Conservation (phyloP, 2,797 vertebrate species). For the Mormyrus hasselquistii region DNA sequence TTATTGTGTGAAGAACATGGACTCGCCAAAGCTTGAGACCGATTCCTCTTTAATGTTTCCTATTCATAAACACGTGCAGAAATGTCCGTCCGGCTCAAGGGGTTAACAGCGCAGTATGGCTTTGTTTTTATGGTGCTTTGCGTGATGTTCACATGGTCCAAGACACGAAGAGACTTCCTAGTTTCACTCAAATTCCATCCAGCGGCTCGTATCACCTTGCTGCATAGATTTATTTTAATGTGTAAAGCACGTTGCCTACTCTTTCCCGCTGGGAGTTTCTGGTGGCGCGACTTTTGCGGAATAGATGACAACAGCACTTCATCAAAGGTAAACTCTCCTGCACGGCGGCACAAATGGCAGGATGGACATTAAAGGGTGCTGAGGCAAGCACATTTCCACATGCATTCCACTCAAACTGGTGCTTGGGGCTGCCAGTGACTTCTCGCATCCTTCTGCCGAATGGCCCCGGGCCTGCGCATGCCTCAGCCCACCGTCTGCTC, state of each 20-base stretch:
- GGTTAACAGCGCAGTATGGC: neutral
- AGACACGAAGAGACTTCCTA: neutral
- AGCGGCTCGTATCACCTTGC: slow-evolving; percentile 34
- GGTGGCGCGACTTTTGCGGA: slow-evolving; percentile 56
- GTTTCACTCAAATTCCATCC: neutral
- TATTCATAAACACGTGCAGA: neutral
- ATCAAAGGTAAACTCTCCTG: slow-evolving; percentile 52
- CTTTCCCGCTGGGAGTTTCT: slow-evolving; percentile 50
- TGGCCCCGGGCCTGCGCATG: neutral
- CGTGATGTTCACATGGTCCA: no score
- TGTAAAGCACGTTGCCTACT: slow-evolving; percentile 52
- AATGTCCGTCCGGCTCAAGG: neutral
- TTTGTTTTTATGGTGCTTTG: neutral
- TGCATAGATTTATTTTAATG: slow-evolving; percentile 51
- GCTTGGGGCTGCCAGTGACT: neutral
- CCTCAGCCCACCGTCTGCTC: neutral
- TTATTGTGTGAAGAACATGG: neutral
- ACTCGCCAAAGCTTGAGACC: neutral
- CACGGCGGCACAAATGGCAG: neutral
- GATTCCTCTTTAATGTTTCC: neutral
- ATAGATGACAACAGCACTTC: slow-evolving; percentile 65
- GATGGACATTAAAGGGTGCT: neutral
- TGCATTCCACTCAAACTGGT: neutral
- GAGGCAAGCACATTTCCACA: neutral
- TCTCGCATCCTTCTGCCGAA: neutral